phyloP scores from a whole-genome alignment of 2,888 invertebrate species.

The Tetranychus piercei region DNA sequence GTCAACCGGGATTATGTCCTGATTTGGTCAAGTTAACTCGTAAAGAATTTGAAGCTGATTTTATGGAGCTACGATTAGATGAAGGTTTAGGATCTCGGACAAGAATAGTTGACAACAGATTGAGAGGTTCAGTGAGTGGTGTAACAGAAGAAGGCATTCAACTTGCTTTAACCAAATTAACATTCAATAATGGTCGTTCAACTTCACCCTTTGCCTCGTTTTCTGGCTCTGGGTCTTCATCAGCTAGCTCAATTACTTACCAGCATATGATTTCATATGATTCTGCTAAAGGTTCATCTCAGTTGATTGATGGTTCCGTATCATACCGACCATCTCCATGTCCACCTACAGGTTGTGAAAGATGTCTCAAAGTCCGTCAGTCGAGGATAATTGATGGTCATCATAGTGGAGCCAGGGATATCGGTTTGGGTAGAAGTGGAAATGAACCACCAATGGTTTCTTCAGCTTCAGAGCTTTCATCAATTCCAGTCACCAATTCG shows the following conservation, averaged over 20 bases:
- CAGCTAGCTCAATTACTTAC: background rate
- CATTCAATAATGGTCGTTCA: constrained; percentile 2
- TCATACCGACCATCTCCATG: background rate
- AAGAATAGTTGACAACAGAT: constrained; percentile 21
- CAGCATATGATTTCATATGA: constrained; percentile 4
- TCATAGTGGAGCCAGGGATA: background rate
- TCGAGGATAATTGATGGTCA: background rate
- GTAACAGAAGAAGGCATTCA: constrained; percentile 19
- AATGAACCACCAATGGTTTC: background rate
- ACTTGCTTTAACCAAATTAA: constrained; percentile 10
- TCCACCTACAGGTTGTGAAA: constrained; percentile 8
- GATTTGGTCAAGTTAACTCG: constrained; percentile 27
- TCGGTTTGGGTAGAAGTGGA: background rate
- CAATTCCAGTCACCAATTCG: background rate
- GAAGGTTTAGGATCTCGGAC: background rate
- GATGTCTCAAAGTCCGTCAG: constrained; percentile 7
- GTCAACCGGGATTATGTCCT: constrained; percentile 27
- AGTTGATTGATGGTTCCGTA: constrained; percentile 1
- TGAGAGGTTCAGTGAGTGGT: constrained; percentile 26
- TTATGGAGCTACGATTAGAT: constrained; percentile 21
- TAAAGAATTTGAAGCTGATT: constrained; percentile 27
- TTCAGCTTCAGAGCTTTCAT: background rate
- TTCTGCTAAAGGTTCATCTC: background rate
- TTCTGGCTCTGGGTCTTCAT: background rate
- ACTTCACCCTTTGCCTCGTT: background rate